Base-by-base conservation (phyloP, 2,888 invertebrate genomes). In the Papilio gigon region DNA sequence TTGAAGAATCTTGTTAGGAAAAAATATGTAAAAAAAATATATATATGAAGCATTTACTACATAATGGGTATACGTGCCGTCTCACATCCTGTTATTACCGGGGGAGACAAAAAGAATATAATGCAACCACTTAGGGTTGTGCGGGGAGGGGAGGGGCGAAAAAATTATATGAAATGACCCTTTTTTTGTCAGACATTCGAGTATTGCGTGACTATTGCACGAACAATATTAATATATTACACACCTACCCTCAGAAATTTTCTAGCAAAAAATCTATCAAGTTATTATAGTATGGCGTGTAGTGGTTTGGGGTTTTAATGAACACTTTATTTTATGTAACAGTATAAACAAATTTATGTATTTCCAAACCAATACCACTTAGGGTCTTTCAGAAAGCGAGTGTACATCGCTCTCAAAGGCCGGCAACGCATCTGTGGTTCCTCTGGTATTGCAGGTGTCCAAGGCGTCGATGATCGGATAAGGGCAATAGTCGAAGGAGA, bases 211-310 rank as follows among this genome's bases (percentile, higher is more conserved):
- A 73, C 75, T 73, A 77, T 77, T 65, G 74, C 76, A 76, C 76
- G 73, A 75, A 79, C n/a, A 79, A 79, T 82, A 83, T 81, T 82
- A 80, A 84, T 84, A 84, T 71, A 80, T 30, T 77, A 81, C 79
- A 77, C 77, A 79, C 80, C 76, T 76, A 73, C 75, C 76, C 76
- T 74, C 72, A 69, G 67, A 74, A 79, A 82, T 78, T 76, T 79
- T 79, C 75, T 74, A 68, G 71, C 67, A 71, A 75, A 79, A 77
- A 76, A 76, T 77, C 66, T 73, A 66, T 70, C 70, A 66, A 67
- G 70, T 80, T 82, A 83, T 84, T 81, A 73, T 71, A 70, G 76
- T 75, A 82, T 81, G 78, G 75, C 75, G 76, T 71, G 74, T 71
- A 66, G 68, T 64, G 60, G 42, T 61, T 44, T 12, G 17, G 17